Conservation (phyloP, 2,888 invertebrate species). For the Petrolisthes cinctipes region DNA sequence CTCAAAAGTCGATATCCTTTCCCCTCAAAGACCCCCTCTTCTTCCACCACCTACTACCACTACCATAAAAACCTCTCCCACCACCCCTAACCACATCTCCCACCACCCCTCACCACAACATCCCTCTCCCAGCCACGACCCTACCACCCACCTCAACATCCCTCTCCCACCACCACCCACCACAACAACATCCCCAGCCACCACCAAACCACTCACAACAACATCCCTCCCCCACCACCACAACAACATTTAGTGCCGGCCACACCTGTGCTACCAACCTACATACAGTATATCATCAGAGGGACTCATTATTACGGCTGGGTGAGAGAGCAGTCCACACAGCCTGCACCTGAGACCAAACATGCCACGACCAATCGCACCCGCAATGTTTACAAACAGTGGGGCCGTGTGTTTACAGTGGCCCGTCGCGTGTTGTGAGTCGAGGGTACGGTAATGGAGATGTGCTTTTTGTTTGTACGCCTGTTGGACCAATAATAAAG, state of each 20-base stretch:
- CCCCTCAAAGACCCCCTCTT: too few species aligned
- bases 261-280: background rate
- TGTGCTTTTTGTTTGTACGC: background rate
- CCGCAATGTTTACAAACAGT: background rate
- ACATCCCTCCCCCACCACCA: background rate
- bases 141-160: too few species aligned
- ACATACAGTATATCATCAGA: background rate
- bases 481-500: background rate
- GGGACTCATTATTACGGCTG: background rate
- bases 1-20: too few species aligned
- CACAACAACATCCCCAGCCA: background rate
- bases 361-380: background rate
- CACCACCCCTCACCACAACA: too few species aligned
- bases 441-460: constrained; percentile 5
- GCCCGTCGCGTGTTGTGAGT: background rate
- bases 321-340: background rate
- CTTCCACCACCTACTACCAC: too few species aligned
- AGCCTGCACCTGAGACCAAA: background rate
- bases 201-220: background rate
- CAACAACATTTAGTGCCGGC: background rate
- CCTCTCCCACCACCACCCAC: too few species aligned
- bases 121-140: too few species aligned
- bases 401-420: background rate
- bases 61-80: too few species aligned
- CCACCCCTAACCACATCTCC: too few species aligned